phyloP scores from a whole-genome alignment of 2,797 vertebrate species.

The Spinus pinus region DNA sequence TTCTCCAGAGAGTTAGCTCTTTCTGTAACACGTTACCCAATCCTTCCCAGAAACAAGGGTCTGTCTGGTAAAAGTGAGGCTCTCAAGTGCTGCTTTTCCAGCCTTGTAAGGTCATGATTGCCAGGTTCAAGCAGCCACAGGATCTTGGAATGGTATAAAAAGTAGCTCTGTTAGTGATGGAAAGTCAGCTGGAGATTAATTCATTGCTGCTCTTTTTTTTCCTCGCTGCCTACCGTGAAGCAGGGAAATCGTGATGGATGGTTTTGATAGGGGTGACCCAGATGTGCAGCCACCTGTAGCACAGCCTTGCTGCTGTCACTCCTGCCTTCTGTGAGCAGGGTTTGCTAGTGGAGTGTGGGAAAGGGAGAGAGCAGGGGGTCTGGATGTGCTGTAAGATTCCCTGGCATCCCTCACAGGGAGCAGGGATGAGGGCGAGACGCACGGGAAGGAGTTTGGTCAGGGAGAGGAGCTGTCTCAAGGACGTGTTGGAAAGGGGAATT shows the following conservation, averaged over 20 bases:
- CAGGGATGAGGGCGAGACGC: not conserved
- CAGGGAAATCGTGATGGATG: accelerated
- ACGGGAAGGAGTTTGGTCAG: not conserved
- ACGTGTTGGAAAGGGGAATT: accelerated
- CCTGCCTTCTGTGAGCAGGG: not conserved
- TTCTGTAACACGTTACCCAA: not conserved
- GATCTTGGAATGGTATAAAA: not conserved
- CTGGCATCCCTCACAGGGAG: not conserved
- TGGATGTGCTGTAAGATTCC: not conserved
- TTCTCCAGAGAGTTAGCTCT: not conserved
- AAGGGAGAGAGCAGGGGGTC: not conserved
- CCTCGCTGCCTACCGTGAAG: not conserved
- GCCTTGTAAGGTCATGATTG: not conserved
- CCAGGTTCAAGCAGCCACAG: not conserved
- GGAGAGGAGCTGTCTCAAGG: not conserved
- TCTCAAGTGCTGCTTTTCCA: not conserved
- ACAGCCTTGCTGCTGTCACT: accelerated
- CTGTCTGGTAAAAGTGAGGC: not conserved
- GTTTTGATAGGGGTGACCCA: not conserved
- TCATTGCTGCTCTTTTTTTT: not conserved
- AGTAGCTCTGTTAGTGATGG: not conserved
- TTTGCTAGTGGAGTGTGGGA: not conserved
- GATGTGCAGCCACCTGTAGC: not conserved
- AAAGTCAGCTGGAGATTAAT: not conserved
- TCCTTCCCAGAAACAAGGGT: not conserved